These are phyloP conservation scores for Drosophila cognata DNA, from an alignment of 2,888 invertebrate genomes.

Conservation along the genomic window DNA sequence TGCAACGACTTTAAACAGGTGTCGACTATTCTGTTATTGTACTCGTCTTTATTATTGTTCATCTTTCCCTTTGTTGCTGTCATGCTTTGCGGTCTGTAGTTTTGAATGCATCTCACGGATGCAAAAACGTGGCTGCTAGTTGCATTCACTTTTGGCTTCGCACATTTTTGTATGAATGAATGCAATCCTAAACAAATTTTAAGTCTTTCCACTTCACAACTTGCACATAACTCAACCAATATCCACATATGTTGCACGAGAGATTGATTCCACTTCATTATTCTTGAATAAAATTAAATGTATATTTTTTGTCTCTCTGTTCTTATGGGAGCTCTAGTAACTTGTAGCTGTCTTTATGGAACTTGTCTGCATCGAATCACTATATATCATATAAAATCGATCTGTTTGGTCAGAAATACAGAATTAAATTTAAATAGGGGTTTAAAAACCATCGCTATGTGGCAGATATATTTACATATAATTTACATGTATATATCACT, in stretches of 20 bases:
- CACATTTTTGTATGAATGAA: neutral
- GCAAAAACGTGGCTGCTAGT: constrained; percentile 24
- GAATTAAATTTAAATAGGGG: neutral
- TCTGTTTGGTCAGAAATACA: neutral
- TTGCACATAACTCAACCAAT: neutral
- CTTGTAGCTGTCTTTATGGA: neutral
- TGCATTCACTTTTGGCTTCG: neutral
- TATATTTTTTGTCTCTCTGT: neutral
- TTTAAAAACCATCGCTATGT: neutral
- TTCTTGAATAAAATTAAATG: neutral
- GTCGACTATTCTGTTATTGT: constrained; percentile 36
- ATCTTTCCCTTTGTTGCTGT: constrained; percentile 44
- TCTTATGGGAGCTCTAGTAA: neutral
- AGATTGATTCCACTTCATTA: neutral
- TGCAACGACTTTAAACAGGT: constrained; percentile 67
- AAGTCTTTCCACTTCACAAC: neutral
- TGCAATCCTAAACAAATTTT: neutral
- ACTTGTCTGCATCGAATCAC: neutral
- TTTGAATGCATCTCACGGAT: constrained; percentile 36
- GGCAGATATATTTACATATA: neutral
- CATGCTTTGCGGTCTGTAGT: constrained; percentile 46
- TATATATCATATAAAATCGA: neutral
- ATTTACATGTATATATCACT: neutral
- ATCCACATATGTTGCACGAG: neutral
- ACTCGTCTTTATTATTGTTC: constrained; percentile 4